phyloP scores from a whole-genome alignment of 2,888 invertebrate genomes.

The Brassicogethes aeneus region DNA sequence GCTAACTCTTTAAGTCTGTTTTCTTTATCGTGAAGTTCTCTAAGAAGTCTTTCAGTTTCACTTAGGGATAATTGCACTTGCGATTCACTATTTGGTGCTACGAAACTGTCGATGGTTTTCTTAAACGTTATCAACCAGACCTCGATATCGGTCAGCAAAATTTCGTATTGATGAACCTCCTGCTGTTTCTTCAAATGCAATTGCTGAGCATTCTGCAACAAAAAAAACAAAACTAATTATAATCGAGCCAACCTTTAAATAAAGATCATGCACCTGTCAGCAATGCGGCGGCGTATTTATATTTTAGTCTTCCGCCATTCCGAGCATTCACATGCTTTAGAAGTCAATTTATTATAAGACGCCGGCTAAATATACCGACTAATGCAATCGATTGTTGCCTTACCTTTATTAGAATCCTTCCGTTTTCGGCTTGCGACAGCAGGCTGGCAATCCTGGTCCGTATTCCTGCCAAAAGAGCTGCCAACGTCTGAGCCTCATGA shows the following conservation, averaged over 20 bases:
- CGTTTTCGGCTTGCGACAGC: conserved; percentile 60
- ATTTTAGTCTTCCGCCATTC: too few species aligned
- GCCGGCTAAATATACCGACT: too few species aligned
- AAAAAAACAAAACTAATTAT: conserved; percentile 8
- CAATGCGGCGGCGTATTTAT: too few species aligned
- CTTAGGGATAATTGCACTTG: conserved; percentile 32
- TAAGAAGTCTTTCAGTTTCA: conserved; percentile 30
- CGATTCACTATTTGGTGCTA: conserved; percentile 21
- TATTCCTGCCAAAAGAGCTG: conserved; percentile 49
- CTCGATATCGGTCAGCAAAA: conserved; percentile 46
- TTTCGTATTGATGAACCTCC: conserved; percentile 47
- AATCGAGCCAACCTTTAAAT: neutral
- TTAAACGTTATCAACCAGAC: conserved; percentile 45
- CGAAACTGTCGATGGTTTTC: conserved; percentile 23
- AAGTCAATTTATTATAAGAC: too few species aligned
- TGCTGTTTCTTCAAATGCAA: conserved; percentile 45
- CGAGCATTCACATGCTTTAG: too few species aligned
- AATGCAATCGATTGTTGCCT: too few species aligned
- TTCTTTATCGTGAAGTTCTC: conserved; percentile 42
- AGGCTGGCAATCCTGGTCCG: conserved; percentile 57
- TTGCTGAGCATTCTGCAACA: conserved; percentile 45
- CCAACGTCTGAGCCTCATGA: conserved; percentile 51
- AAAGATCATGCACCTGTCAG: neutral
- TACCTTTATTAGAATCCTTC: conserved; percentile 39
- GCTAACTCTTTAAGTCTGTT: conserved; percentile 42